Percentiles rank a stretch among this genome's conserved stretches.
phyloP scores from a whole-genome alignment of 2,797 vertebrate species.

The Semaprochilodus insignis region DNA sequence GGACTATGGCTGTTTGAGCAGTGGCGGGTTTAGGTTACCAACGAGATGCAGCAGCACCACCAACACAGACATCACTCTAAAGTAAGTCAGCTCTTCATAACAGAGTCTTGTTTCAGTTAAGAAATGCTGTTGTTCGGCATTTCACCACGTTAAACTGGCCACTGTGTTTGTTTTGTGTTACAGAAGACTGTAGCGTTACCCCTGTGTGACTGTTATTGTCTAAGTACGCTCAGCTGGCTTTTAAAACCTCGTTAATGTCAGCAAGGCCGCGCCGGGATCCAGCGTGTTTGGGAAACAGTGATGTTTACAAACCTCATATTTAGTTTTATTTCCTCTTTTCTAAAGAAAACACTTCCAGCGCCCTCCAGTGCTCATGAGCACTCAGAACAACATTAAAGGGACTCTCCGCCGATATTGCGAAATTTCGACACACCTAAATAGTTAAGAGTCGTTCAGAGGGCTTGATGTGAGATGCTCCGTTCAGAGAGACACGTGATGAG shows the following conservation, averaged over 20 bases:
- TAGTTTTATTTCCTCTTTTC: background rate
- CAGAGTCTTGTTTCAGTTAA: background rate
- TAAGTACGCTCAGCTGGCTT: too few relatives aligned
- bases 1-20: background rate
- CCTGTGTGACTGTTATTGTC: too few relatives aligned
- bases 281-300: background rate
- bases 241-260: too few relatives aligned
- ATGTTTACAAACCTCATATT: too few relatives aligned
- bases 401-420: too few relatives aligned
- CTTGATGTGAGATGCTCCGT: too few relatives aligned
- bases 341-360: background rate
- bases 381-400: background rate
- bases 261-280: too few relatives aligned
- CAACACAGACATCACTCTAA: background rate
- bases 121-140: background rate
- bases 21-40: constrained; percentile 17
- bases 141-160: background rate
- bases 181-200: background rate
- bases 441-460: too few relatives aligned
- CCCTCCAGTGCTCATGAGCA: background rate
- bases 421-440: too few relatives aligned
- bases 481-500: too few relatives aligned
- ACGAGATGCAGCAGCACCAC: constrained; percentile 2
- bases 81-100: constrained; percentile 8
- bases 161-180: background rate